Evolutionary conservation across 2,888 invertebrate genomes (phyloP).

Genomic region (Dryocosmus kuriphilus): DNA sequence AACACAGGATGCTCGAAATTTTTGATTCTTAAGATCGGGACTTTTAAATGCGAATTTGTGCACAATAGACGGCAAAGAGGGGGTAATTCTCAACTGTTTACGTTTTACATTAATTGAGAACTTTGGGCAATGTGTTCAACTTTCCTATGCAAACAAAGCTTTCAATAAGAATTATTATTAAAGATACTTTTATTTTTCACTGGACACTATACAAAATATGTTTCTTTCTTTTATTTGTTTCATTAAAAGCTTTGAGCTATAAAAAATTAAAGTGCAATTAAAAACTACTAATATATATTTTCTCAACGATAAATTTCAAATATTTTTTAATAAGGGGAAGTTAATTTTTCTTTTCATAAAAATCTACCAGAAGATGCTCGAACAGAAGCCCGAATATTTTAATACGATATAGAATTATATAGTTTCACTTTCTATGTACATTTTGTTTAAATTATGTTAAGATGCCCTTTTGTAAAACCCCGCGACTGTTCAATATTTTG

Average conservation of each 20-base stretch:
- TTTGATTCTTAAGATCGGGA: too few relatives aligned
- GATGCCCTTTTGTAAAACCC: not conserved
- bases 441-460: not conserved
- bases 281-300: not conserved
- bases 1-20: too few relatives aligned
- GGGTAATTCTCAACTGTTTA: too few relatives aligned
- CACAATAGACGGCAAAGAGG: not conserved
- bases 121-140: too few relatives aligned
- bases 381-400: not conserved
- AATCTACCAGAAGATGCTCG: not conserved
- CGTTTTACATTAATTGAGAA: too few relatives aligned
- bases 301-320: not conserved
- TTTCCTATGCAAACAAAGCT: conserved; percentile 7
- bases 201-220: not conserved
- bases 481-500: not conserved
- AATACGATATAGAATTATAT: not conserved
- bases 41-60: too few relatives aligned
- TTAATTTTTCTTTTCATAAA: not conserved
- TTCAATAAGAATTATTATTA: not conserved
- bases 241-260: not conserved
- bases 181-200: not conserved
- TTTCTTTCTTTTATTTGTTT: not conserved
- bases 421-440: conserved; percentile 25
- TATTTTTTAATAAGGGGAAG: not conserved
- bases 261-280: not conserved